These are phyloP conservation scores for Dicrurus megarhynchus DNA, from an alignment of 2,113 vertebrate genomes.

Conservation along the genomic window DNA sequence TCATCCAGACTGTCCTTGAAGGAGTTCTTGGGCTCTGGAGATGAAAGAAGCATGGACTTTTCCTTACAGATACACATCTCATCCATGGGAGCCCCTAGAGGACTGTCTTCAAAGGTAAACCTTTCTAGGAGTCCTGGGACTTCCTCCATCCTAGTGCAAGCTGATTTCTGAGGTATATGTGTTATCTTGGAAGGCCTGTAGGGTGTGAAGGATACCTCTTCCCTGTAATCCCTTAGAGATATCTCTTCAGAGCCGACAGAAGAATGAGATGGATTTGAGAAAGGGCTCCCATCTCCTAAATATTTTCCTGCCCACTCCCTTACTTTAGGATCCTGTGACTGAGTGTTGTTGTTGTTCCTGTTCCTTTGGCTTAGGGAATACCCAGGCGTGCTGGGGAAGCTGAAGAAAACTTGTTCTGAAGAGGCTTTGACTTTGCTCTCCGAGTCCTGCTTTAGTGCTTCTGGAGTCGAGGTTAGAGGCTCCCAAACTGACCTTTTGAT, in stretches of 20 bases:
- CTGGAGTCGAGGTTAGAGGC: constrained; percentile 29
- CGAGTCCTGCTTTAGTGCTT: constrained; percentile 37
- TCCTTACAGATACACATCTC: not conserved
- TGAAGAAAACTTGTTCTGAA: constrained; percentile 12
- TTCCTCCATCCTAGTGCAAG: constrained; percentile 60
- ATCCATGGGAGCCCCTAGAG: not conserved
- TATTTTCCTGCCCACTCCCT: not conserved
- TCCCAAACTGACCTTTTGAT: constrained; percentile 67
- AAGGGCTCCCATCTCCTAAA: not conserved
- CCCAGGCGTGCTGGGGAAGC: not conserved
- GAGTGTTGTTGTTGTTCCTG: constrained; percentile 15
- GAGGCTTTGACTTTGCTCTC: constrained; percentile 17
- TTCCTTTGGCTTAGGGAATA: constrained; percentile 40
- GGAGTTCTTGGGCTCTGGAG: constrained; percentile 41
- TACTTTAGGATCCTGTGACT: not conserved
- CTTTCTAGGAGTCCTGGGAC: constrained; percentile 75
- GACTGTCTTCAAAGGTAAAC: constrained; percentile 69
- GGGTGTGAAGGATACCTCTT: not conserved
- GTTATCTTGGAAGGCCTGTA: not conserved
- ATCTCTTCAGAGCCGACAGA: not conserved
- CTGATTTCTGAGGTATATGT: not conserved
- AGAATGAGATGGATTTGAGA: not conserved
- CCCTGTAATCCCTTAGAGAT: not conserved
- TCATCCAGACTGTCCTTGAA: not conserved
- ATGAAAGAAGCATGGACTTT: constrained; percentile 28